Evolutionary conservation across 2,797 vertebrate genomes (phyloP).

Genomic region (Trachops cirrhosus): DNA sequence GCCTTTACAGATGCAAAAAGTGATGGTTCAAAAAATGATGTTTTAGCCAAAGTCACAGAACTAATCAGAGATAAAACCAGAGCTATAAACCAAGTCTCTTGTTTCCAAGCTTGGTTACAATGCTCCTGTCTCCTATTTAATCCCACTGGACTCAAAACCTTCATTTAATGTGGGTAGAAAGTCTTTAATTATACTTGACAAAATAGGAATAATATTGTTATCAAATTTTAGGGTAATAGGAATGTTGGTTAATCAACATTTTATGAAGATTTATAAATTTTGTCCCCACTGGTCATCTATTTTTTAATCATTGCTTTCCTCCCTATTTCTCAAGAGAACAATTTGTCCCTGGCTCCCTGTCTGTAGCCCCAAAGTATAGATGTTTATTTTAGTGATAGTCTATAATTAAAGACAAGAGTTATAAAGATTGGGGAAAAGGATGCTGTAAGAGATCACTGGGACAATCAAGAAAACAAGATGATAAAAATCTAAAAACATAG

Average conservation of each 20-base stretch:
- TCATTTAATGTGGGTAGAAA: background rate
- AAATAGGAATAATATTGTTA: background rate
- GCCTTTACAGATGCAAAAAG: background rate
- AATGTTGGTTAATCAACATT: background rate
- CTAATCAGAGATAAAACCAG: background rate
- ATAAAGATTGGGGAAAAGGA: background rate
- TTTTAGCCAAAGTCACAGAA: background rate
- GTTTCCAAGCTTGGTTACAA: background rate
- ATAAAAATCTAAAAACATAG: background rate
- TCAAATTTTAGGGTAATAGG: background rate
- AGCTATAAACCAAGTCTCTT: background rate
- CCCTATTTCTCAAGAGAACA: background rate
- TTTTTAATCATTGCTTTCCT: conserved; percentile 23
- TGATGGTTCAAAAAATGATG: background rate
- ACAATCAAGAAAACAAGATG: background rate
- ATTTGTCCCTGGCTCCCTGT: background rate
- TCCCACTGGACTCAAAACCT: background rate
- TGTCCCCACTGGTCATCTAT: background rate
- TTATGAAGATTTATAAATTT: conserved; percentile 15
- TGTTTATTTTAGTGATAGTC: conserved; percentile 31
- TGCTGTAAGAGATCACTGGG: background rate
- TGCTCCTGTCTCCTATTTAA: background rate
- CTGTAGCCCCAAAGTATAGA: background rate
- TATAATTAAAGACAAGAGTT: background rate
- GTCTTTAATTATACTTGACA: background rate